Percentiles rank a stretch among this genome's conserved stretches.
Conservation (phyloP, 1,140 invertebrate species). For the Pygmarrhopalites habei region DNA sequence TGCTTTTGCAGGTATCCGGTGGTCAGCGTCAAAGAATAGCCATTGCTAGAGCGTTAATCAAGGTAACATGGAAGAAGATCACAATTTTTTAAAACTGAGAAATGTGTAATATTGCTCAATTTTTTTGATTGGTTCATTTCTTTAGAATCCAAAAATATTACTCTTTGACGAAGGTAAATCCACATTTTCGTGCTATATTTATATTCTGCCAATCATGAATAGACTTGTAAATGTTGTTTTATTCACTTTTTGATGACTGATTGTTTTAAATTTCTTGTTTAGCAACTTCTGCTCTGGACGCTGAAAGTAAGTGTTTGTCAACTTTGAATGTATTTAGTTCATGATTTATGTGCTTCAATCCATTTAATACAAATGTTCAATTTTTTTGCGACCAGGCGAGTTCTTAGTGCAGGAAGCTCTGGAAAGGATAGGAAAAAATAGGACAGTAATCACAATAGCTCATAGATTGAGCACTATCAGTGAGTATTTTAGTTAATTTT, state of each 20-base stretch:
- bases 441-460: constrained; percentile 50
- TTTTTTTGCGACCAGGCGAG: too few relatives aligned
- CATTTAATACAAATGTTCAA: too few relatives aligned
- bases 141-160: constrained; percentile 72
- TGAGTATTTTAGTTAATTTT: not conserved
- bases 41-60: constrained; percentile 46
- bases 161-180: constrained; percentile 82
- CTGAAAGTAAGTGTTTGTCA: too few relatives aligned
- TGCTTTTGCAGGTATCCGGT: too few relatives aligned
- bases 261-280: constrained; percentile 3
- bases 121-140: constrained; percentile 41
- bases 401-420: constrained; percentile 50
- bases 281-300: constrained; percentile 44
- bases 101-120: constrained; percentile 1
- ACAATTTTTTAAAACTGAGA: constrained; percentile 19
- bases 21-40: constrained; percentile 48
- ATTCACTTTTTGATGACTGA: not conserved
- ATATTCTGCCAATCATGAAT: too few relatives aligned
- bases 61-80: constrained; percentile 27
- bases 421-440: constrained; percentile 44
- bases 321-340: too few relatives aligned
- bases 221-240: too few relatives aligned
- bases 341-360: too few relatives aligned
- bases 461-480: constrained; percentile 55
- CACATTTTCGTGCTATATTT: too few relatives aligned